A percentile compares a stretch with the other conserved stretches of the same genome.
These are phyloP conservation scores for Acanthiza pusilla DNA, from an alignment of 2,797 vertebrate genomes.

Conservation along the genomic window DNA sequence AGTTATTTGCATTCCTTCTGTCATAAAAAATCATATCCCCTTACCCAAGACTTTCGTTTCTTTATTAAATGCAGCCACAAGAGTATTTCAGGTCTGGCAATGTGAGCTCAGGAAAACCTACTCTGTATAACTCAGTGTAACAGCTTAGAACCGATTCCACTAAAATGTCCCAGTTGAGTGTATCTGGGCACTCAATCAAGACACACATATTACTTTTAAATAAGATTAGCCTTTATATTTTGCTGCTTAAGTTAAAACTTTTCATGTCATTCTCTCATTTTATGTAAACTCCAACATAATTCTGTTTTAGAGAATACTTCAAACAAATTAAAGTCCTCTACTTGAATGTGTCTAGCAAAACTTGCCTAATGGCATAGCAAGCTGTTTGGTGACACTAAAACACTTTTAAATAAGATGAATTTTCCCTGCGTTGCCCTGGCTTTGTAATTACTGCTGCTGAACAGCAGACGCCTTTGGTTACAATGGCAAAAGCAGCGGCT, in stretches of 20 bases:
- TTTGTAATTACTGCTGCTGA: conserved; percentile 68
- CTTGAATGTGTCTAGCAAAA: conserved; percentile 72
- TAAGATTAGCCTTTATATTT: conserved; percentile 84
- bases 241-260: conserved; percentile 84
- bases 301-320: conserved; percentile 77
- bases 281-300: conserved; percentile 80
- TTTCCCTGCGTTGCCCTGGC: conserved; percentile 64
- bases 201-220: conserved; percentile 84
- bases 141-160: conserved; percentile 76
- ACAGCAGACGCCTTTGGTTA: conserved; percentile 27
- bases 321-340: conserved; percentile 81
- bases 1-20: conserved; percentile 86
- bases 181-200: conserved; percentile 82
- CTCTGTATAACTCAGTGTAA: conserved; percentile 77
- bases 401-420: conserved; percentile 75
- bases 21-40: conserved; percentile 87
- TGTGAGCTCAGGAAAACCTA: conserved; percentile 76
- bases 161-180: conserved; percentile 80
- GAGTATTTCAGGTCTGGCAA: conserved; percentile 82
- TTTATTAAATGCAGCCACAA: conserved; percentile 85
- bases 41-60: conserved; percentile 82
- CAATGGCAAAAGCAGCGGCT: conserved; percentile 66
- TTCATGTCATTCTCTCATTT: conserved; percentile 83
- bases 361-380: conserved; percentile 65
- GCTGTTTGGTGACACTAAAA: conserved; percentile 71